Percentiles rank a stretch among this genome's conserved stretches.
These are phyloP conservation scores for Drosophila melanica DNA, from an alignment of 1,140 invertebrate species.

Conservation along the genomic window DNA sequence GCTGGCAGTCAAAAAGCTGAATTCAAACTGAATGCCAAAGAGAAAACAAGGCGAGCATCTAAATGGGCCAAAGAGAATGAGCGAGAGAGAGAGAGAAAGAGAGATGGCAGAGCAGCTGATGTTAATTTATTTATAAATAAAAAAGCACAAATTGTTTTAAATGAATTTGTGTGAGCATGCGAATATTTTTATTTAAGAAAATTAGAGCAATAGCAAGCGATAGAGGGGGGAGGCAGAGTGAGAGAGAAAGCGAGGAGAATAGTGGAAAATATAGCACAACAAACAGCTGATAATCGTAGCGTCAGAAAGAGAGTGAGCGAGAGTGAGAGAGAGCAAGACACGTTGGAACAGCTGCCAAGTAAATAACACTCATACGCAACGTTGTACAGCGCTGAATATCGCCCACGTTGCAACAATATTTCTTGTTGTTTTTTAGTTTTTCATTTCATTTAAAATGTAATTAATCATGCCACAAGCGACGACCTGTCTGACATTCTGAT, in stretches of 20 bases:
- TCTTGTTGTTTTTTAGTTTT: slow-evolving; percentile 21
- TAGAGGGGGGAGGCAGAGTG: slow-evolving; percentile 12
- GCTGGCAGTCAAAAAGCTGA: slow-evolving; percentile 32
- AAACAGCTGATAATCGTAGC: slow-evolving; percentile 60
- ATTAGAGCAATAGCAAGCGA: slow-evolving; percentile 34
- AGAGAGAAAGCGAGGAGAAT: slow-evolving; percentile 9
- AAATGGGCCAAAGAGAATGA: slow-evolving; percentile 5
- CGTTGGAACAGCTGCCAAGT: slow-evolving; percentile 44
- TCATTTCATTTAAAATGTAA: slow-evolving; percentile 56
- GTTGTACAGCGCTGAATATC: slow-evolving; percentile 55
- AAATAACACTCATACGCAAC: slow-evolving; percentile 66
- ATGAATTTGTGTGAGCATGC: slow-evolving; percentile 47
- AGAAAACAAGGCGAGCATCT: slow-evolving; percentile 8
- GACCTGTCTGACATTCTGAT: slow-evolving; percentile 46
- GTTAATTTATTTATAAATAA: slow-evolving; percentile 62
- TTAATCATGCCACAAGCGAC: slow-evolving; percentile 46
- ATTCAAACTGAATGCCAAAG: slow-evolving; percentile 42
- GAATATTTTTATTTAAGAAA: slow-evolving; percentile 46
- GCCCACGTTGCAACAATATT: slow-evolving; percentile 34
- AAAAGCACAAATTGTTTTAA: slow-evolving; percentile 41
- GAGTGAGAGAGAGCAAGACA: slow-evolving; percentile 1
- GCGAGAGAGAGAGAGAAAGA: slow-evolving; percentile 9
- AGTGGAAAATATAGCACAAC: slow-evolving; percentile 64
- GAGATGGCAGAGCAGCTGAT: slow-evolving; percentile 22
- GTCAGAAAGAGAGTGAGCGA: background rate